These are phyloP conservation scores for Polyploca ridens DNA, from an alignment of 2,888 invertebrate species.

Conservation along the genomic window DNA sequence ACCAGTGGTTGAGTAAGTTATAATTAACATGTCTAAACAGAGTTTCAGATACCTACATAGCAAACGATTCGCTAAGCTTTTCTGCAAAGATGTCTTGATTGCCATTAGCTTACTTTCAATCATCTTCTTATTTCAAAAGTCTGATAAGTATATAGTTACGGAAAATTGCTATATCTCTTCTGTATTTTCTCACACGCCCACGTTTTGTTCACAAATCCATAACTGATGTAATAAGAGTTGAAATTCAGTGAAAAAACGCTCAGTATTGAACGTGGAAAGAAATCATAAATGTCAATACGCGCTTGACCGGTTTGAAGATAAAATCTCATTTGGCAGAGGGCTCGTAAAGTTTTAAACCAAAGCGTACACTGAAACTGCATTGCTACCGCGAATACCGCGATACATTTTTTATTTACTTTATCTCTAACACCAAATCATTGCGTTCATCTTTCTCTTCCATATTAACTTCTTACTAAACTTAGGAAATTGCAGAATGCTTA, in stretches of 20 bases:
- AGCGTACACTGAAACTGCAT: conserved; percentile 26
- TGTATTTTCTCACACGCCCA: background rate
- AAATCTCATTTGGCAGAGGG: conserved; percentile 55
- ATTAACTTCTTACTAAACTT: too few relatives aligned
- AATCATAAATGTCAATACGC: conserved; percentile 21
- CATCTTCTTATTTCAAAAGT: too few relatives aligned
- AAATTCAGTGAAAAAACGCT: background rate
- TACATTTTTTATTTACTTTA: conserved; percentile 13
- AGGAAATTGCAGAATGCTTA: too few relatives aligned
- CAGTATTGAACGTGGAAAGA: conserved; percentile 17
- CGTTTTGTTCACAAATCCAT: background rate
- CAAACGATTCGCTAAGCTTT: too few relatives aligned
- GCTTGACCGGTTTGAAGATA: conserved; percentile 28
- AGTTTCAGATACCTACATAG: too few relatives aligned
- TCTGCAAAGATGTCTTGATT: too few relatives aligned
- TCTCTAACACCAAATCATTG: background rate
- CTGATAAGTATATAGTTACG: too few relatives aligned
- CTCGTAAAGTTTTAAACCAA: conserved; percentile 49
- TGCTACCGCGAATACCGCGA: conserved; percentile 36
- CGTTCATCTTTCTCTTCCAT: background rate
- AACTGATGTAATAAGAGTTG: background rate
- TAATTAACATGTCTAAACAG: too few relatives aligned
- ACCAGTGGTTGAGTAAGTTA: too few relatives aligned
- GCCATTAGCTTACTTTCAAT: too few relatives aligned
- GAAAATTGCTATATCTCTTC: too few relatives aligned